Conservation (phyloP, 2,888 invertebrate species). For the Cetonia aurata region DNA sequence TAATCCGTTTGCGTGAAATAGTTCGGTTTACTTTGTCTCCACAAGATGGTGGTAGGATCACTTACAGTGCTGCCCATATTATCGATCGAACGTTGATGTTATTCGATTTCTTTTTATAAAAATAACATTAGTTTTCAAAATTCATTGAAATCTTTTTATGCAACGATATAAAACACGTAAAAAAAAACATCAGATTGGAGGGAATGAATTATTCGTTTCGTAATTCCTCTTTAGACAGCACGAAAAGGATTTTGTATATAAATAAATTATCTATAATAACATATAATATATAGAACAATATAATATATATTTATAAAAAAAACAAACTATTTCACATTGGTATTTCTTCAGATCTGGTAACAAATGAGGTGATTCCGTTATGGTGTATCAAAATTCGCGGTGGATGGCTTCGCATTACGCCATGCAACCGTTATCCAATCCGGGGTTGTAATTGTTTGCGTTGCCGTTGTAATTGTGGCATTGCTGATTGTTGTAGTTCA, state of each 20-base stretch:
- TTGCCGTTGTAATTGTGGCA: conserved; percentile 71
- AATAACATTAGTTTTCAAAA: no score
- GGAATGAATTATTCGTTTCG: conserved; percentile 28
- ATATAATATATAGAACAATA: conserved; percentile 14
- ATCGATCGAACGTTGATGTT: conserved; percentile 32
- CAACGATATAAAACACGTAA: background rate
- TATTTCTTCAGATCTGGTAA: conserved; percentile 63
- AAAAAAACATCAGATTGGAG: conserved; percentile 36
- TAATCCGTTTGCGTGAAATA: conserved; percentile 29
- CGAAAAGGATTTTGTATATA: conserved; percentile 21
- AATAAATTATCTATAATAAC: conserved; percentile 39
- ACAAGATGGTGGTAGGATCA: conserved; percentile 39
- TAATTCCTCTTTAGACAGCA: conserved; percentile 26
- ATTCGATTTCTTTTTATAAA: conserved; percentile 17
- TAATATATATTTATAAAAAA: conserved; percentile 16
- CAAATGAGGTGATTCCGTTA: conserved; percentile 54
- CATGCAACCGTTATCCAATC: conserved; percentile 75
- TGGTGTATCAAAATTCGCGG: background rate
- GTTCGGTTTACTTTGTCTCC: conserved; percentile 11
- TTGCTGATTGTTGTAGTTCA: conserved; percentile 65
- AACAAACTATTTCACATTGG: conserved; percentile 47
- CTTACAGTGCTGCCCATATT: conserved; percentile 32
- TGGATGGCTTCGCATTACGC: conserved; percentile 65
- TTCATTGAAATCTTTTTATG: no score
- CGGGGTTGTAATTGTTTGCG: conserved; percentile 70